phyloP scores from a whole-genome alignment of 1,140 invertebrate genomes.

The Campoletis sonorensis region DNA sequence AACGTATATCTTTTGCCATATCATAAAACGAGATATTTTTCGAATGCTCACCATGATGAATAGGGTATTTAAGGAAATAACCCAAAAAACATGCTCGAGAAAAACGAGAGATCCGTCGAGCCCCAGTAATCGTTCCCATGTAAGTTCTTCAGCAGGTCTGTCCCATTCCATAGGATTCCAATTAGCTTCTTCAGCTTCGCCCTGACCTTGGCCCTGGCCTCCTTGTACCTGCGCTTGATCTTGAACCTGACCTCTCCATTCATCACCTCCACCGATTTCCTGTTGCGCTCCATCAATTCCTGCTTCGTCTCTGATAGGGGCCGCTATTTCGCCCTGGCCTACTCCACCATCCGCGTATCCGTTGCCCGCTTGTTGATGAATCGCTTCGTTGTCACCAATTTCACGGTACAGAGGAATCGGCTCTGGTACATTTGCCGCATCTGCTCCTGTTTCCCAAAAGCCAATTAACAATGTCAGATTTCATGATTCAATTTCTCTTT shows the following conservation, averaged over 20 bases:
- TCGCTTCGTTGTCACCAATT: conserved; percentile 57
- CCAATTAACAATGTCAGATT: not conserved
- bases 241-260: conserved; percentile 71
- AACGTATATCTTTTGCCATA: not conserved
- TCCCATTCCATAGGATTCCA: conserved; percentile 99
- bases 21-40: not conserved
- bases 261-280: conserved; percentile 68
- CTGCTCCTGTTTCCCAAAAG: not conserved
- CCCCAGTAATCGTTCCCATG: conserved; percentile 97
- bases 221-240: conserved; percentile 61
- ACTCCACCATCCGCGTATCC: conserved; percentile 33
- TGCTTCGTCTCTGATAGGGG: conserved; percentile 56
- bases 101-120: conserved; percentile 98
- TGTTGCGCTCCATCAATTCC: conserved; percentile 53
- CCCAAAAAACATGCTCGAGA: conserved; percentile 99
- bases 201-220: conserved; percentile 73
- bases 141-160: conserved; percentile 96
- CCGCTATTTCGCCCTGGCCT: conserved; percentile 43
- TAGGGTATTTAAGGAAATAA: conserved; percentile 96
- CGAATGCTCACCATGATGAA: conserved; percentile 86
- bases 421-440: conserved; percentile 44
- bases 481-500: not conserved
- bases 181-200: conserved; percentile 90
- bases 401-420: conserved; percentile 54
- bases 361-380: conserved; percentile 48